Conservation (phyloP, 2,888 invertebrate genomes). For the Heliconius ismenius region DNA sequence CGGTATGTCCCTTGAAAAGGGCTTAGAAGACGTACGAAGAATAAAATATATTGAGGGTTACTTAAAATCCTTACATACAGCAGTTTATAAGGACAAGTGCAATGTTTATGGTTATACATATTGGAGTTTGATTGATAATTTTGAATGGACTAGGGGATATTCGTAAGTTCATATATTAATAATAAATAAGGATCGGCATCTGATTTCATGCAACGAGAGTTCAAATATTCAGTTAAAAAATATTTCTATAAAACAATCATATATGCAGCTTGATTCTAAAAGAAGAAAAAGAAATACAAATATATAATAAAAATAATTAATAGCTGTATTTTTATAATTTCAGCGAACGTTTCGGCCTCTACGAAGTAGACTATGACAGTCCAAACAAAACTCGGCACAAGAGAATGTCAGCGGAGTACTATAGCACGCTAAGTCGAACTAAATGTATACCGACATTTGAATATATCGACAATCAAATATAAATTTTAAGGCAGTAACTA, state of each 20-base stretch:
- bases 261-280: too few relatives aligned
- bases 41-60: constrained; percentile 80
- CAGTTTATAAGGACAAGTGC: constrained; percentile 80
- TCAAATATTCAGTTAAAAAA: too few relatives aligned
- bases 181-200: background rate
- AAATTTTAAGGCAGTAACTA: background rate
- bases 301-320: too few relatives aligned
- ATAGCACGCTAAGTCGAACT: constrained; percentile 56
- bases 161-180: constrained; percentile 69
- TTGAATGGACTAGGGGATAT: constrained; percentile 90
- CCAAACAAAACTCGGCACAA: constrained; percentile 81
- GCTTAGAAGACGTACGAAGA: constrained; percentile 72
- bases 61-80: constrained; percentile 69
- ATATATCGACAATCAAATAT: constrained; percentile 7
- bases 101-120: constrained; percentile 85
- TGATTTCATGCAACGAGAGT: too few relatives aligned
- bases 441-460: constrained; percentile 29
- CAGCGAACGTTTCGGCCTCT: constrained; percentile 86
- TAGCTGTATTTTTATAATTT: constrained; percentile 50
- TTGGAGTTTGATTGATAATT: constrained; percentile 91
- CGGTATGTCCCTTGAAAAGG: constrained; percentile 77
- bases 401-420: constrained; percentile 83
- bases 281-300: too few relatives aligned
- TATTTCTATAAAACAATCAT: too few relatives aligned
- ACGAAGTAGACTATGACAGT: constrained; percentile 84